phyloP scores from a whole-genome alignment of 2,888 invertebrate species.

The Odontocerum albicorne region DNA sequence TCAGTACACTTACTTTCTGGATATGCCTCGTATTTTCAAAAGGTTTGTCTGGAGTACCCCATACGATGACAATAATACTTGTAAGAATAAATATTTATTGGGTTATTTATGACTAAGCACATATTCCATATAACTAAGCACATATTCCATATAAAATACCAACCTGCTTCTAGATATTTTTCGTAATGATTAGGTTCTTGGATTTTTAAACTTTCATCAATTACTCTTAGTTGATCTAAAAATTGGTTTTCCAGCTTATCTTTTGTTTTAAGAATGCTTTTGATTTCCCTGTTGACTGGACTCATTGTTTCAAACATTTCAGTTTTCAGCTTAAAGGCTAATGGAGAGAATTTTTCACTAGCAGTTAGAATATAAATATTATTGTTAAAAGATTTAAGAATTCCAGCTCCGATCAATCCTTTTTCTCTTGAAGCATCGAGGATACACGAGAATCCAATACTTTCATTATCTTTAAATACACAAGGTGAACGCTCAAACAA shows the following conservation, averaged over 20 bases:
- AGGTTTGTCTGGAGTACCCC: no score
- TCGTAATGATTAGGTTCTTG: slow-evolving; percentile 8
- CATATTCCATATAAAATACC: no score
- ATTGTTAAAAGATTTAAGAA: slow-evolving; percentile 8
- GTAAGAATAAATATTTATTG: no score
- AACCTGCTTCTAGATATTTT: slow-evolving; percentile 30
- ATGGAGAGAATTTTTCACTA: slow-evolving; percentile 29
- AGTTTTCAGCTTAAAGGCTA: slow-evolving; percentile 31
- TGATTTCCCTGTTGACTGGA: slow-evolving; percentile 25
- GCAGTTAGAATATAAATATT: slow-evolving; percentile 25
- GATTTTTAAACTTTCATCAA: slow-evolving; percentile 23
- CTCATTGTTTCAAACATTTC: slow-evolving; percentile 21
- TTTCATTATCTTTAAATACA: slow-evolving; percentile 27
- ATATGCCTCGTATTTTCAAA: no score
- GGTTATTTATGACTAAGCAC: no score
- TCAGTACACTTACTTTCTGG: no score
- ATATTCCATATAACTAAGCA: no score
- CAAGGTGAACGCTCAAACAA: slow-evolving; percentile 32
- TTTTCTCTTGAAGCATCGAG: slow-evolving; percentile 28
- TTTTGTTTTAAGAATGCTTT: slow-evolving; percentile 11
- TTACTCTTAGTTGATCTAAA: slow-evolving; percentile 18
- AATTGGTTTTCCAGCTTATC: slow-evolving; percentile 21
- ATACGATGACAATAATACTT: no score
- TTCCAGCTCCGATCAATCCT: slow-evolving; percentile 27
- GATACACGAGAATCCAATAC: slow-evolving; percentile 32